Conservation (phyloP, 2,888 invertebrate species). For the Limnephilus auricula region DNA sequence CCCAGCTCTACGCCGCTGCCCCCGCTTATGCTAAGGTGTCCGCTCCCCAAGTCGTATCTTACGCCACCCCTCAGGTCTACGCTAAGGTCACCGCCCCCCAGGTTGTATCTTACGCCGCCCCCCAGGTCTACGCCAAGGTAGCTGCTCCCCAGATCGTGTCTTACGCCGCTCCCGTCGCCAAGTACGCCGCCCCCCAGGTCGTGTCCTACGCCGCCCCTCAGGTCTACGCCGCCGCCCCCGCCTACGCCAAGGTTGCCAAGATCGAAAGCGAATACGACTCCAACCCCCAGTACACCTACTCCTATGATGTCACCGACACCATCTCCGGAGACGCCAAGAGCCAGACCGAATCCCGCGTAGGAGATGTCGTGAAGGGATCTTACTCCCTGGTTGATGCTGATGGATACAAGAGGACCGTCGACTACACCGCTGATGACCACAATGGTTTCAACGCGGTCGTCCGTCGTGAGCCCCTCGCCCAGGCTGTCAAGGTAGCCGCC, state of each 20-base stretch:
- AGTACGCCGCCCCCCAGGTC: conserved; percentile 8
- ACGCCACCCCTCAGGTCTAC: conserved; percentile 56
- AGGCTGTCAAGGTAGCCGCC: not conserved
- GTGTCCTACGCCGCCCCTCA: too few relatives aligned
- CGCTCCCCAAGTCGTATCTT: conserved; percentile 42
- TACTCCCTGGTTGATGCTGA: conserved; percentile 69
- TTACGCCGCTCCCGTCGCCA: not conserved
- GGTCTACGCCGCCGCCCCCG: conserved; percentile 24
- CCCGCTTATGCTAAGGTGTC: conserved; percentile 14
- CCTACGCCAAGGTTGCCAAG: conserved; percentile 59
- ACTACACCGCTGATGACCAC: conserved; percentile 75
- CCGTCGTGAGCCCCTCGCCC: conserved; percentile 70
- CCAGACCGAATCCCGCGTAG: conserved; percentile 48
- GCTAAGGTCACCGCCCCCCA: conserved; percentile 52
- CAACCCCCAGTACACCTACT: conserved; percentile 70
- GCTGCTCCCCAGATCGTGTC: too few relatives aligned
- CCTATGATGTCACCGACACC: conserved; percentile 71
- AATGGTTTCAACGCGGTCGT: conserved; percentile 78
- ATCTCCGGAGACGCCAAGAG: conserved; percentile 55
- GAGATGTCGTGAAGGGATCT: conserved; percentile 52
- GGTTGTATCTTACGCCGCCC: too few relatives aligned
- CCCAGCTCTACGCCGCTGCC: conserved; percentile 22
- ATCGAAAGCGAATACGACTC: conserved; percentile 74
- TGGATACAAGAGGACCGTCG: conserved; percentile 72
- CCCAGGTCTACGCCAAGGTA: too few relatives aligned